Evolutionary conservation across 2,797 vertebrate genomes (phyloP).

Genomic region (Gouania willdenowi): DNA sequence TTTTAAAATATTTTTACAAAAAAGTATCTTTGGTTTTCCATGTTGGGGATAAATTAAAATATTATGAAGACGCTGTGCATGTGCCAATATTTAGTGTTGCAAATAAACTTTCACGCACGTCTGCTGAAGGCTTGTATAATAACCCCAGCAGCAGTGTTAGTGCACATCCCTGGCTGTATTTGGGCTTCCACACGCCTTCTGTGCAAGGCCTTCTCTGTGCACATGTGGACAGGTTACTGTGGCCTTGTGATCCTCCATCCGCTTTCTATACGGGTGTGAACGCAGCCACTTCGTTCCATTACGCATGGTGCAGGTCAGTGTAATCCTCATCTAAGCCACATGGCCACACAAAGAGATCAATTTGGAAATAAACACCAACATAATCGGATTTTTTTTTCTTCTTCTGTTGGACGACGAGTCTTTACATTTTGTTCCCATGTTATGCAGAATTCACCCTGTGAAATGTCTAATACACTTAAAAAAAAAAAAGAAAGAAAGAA

Average conservation of each 20-base stretch:
- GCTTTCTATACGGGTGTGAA: slow-evolving; percentile 43
- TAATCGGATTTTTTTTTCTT: not conserved
- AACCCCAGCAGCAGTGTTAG: too few relatives aligned
- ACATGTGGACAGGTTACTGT: slow-evolving; percentile 56
- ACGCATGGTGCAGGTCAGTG: slow-evolving; percentile 28
- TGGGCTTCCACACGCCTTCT: slow-evolving; percentile 37
- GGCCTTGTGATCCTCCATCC: slow-evolving; percentile 64
- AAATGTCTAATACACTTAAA: not conserved
- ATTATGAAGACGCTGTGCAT: too few relatives aligned
- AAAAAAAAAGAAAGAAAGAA: too few relatives aligned
- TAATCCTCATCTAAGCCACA: slow-evolving; percentile 50
- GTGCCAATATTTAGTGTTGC: too few relatives aligned
- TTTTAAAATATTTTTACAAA: too few relatives aligned
- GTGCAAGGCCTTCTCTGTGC: slow-evolving; percentile 31
- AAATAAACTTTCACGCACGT: too few relatives aligned
- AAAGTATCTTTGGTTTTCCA: too few relatives aligned
- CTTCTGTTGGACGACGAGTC: not conserved
- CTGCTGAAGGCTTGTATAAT: too few relatives aligned
- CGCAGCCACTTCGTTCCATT: slow-evolving; percentile 43
- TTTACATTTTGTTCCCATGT: slow-evolving; percentile 1
- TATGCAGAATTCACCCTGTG: slow-evolving; percentile 3
- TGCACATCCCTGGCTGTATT: slow-evolving; percentile 1
- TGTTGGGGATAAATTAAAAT: too few relatives aligned
- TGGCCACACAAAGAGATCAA: slow-evolving; percentile 19
- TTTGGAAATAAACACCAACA: not conserved